Evolutionary conservation across 2,113 vertebrate genomes (phyloP).

Genomic region (Lampris incognitus): DNA sequence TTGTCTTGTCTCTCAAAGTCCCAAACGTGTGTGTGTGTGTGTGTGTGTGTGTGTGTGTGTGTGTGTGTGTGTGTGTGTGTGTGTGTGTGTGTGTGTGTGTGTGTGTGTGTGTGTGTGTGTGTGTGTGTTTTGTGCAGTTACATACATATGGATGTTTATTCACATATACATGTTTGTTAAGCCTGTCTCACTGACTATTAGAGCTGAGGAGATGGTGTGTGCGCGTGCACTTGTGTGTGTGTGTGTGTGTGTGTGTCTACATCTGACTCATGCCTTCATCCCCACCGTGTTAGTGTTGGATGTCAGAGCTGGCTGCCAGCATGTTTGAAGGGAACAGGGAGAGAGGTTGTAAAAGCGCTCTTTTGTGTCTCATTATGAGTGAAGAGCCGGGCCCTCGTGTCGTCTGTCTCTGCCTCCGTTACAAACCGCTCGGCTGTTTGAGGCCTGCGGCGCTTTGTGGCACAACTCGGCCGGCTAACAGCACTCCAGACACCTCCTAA

Average conservation of each 20-base stretch:
- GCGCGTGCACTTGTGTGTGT: no score
- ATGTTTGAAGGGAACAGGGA: not conserved
- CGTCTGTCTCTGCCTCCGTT: constrained; percentile 15
- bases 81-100: not conserved
- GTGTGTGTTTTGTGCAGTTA: no score
- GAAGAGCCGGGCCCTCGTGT: constrained; percentile 35
- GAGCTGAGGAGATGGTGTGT: constrained; percentile 15
- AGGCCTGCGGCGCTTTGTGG: constrained; percentile 31
- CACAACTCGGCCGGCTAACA: constrained; percentile 39
- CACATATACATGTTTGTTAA: no score
- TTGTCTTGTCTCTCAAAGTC: no score
- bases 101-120: constrained; percentile 25
- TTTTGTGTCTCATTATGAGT: constrained; percentile 56
- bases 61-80: not conserved
- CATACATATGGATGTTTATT: no score
- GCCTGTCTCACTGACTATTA: constrained; percentile 15
- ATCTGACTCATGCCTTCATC: constrained; percentile 52
- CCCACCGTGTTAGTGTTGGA: constrained; percentile 35
- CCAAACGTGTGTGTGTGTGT: not conserved
- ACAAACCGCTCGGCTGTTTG: constrained; percentile 26
- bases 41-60: not conserved
- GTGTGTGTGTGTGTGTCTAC: constrained; percentile 17
- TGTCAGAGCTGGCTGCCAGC: constrained; percentile 33
- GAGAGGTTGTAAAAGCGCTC: constrained; percentile 43
- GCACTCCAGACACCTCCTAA: constrained; percentile 52